These are phyloP conservation scores for Peromyscus attwateri DNA, from an alignment of 2,797 vertebrate genomes.

Conservation along the genomic window DNA sequence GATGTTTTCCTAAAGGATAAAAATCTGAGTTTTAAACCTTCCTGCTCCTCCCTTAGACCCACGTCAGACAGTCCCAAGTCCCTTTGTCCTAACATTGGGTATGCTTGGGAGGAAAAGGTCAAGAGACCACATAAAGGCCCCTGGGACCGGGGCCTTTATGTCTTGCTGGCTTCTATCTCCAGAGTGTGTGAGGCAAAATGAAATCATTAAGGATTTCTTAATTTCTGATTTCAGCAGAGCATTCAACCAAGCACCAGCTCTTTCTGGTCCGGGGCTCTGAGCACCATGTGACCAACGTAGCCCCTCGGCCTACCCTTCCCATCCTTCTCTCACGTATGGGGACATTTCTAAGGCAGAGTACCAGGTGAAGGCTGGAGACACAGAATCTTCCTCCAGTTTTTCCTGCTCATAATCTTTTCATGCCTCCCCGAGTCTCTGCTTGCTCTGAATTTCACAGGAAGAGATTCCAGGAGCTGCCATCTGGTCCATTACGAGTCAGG, in stretches of 20 bases:
- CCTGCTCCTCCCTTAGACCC: neutral
- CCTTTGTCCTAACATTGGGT: neutral
- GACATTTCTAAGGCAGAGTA: neutral
- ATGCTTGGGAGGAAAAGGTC: neutral
- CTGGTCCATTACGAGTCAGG: neutral
- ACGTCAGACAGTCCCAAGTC: too few relatives aligned
- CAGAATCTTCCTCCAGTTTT: neutral
- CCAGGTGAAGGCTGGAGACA: neutral
- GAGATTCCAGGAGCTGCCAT: neutral
- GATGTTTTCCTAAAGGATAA: neutral
- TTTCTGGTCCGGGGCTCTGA: neutral
- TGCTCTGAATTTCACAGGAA: neutral
- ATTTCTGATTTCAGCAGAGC: neutral
- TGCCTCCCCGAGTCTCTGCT: neutral
- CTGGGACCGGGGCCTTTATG: too few relatives aligned
- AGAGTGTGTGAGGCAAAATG: neutral
- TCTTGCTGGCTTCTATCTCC: neutral
- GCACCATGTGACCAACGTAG: neutral
- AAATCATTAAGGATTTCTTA: neutral
- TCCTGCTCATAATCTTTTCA: slow-evolving; percentile 3
- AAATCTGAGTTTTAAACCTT: slow-evolving; percentile 32
- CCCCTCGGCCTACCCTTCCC: neutral
- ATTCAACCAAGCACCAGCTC: neutral
- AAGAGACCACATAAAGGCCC: neutral
- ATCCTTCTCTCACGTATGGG: neutral